Conservation (phyloP, 2,797 vertebrate species). For the Chaunax sp. region DNA sequence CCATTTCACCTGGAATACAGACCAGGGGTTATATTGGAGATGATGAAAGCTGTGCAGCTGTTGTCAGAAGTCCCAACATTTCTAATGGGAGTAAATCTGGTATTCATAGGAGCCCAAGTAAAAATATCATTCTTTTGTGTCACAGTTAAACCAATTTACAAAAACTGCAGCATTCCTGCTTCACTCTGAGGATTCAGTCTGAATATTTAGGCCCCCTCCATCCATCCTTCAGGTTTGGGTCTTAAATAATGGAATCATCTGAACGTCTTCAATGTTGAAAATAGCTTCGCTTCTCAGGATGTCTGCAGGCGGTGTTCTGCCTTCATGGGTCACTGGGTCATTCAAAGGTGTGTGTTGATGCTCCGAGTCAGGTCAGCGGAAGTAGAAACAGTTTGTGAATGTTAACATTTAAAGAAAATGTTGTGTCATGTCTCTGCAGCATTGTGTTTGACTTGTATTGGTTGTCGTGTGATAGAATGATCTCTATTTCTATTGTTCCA, state of each 20-base stretch:
- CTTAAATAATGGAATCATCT: slow-evolving; percentile 44
- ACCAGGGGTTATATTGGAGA: neutral
- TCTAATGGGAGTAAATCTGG: too few species aligned
- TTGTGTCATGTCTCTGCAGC: neutral
- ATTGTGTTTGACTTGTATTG: too few species aligned
- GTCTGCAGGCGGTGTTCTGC: slow-evolving; percentile 15
- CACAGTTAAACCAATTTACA: too few species aligned
- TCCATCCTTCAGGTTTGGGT: slow-evolving; percentile 5
- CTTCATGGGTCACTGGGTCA: slow-evolving; percentile 22
- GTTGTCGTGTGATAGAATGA: too few species aligned
- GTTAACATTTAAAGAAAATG: slow-evolving; percentile 39
- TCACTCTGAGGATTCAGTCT: neutral
- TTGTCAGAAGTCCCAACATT: neutral
- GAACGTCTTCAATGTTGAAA: slow-evolving; percentile 30
- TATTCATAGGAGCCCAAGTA: too few species aligned
- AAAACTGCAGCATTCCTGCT: neutral
- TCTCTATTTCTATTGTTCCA: neutral
- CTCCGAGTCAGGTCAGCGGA: too few species aligned
- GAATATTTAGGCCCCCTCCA: neutral
- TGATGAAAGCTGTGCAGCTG: neutral
- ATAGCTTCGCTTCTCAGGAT: slow-evolving; percentile 36
- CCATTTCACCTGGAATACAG: neutral
- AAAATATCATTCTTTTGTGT: too few species aligned
- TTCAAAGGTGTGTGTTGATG: neutral
- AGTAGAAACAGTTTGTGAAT: slow-evolving; percentile 5